These are phyloP conservation scores for Sitta carolinensis DNA, from an alignment of 2,797 vertebrate species.

Conservation along the genomic window DNA sequence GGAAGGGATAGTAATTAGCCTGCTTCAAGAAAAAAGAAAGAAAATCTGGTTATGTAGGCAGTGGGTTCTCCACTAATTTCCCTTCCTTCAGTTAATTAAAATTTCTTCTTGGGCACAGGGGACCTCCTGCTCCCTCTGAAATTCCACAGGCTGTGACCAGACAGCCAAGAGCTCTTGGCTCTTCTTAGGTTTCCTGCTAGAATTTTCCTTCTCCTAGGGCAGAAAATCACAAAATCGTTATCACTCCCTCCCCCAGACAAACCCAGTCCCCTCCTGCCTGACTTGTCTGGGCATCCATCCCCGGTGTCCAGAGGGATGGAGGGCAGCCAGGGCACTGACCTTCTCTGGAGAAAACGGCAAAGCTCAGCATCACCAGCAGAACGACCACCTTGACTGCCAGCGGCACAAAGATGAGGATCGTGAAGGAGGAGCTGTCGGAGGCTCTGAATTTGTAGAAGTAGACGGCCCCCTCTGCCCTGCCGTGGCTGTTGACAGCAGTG, in stretches of 20 bases:
- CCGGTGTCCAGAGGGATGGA: not conserved
- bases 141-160: not conserved
- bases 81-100: not conserved
- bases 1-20: not conserved
- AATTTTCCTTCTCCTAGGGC: not conserved
- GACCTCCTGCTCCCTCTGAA: not conserved
- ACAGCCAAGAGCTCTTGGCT: not conserved
- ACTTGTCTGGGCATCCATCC: rapidly evolving
- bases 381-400: slow-evolving; percentile 71
- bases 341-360: not conserved
- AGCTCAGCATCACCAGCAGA: slow-evolving; percentile 59
- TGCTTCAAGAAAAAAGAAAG: not conserved
- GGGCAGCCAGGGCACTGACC: not conserved
- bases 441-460: slow-evolving; percentile 80
- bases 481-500: slow-evolving; percentile 85
- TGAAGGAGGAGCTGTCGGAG: not conserved
- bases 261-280: not conserved
- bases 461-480: slow-evolving; percentile 83
- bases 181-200: not conserved
- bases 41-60: not conserved
- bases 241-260: not conserved
- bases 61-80: not conserved
- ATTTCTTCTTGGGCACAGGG: not conserved
- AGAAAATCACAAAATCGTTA: not conserved
- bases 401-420: slow-evolving; percentile 23